Conservation (phyloP, 2,888 invertebrate species). For the Timema cristinae region DNA sequence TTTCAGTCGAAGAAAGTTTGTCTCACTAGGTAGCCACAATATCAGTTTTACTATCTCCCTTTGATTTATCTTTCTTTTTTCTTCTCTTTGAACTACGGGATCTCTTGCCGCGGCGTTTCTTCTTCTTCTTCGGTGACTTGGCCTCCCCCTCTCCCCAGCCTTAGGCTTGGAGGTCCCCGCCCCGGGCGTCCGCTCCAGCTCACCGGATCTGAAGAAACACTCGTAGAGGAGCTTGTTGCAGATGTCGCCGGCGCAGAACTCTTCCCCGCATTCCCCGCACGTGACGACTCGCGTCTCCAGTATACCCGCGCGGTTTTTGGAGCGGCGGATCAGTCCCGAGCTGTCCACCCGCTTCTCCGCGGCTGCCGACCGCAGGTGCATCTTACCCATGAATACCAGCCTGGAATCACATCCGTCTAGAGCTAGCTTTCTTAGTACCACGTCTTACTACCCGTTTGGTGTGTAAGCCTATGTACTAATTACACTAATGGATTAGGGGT, state of each 20-base stretch:
- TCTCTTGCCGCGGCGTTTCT: conserved; percentile 46
- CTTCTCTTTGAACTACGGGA: conserved; percentile 41
- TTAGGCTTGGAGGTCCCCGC: conserved; percentile 34
- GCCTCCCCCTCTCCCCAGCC: conserved; percentile 44
- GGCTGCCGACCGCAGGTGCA: conserved; percentile 66
- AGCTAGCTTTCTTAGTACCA: too few relatives aligned
- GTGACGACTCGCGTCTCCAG: conserved; percentile 71
- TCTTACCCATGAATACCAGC: conserved; percentile 75
- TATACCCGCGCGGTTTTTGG: conserved; percentile 79
- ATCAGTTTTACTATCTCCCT: too few relatives aligned
- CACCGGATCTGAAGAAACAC: conserved; percentile 47
- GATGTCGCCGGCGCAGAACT: conserved; percentile 66
- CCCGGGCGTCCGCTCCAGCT: conserved; percentile 39
- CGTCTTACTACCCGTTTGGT: too few relatives aligned
- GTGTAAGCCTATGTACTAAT: too few relatives aligned
- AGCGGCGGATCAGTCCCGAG: conserved; percentile 63
- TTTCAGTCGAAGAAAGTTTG: too few relatives aligned
- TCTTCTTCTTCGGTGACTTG: conserved; percentile 40
- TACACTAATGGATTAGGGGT: too few relatives aligned
- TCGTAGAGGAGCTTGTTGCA: conserved; percentile 58
- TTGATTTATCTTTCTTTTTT: conserved; percentile 26
- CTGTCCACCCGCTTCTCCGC: conserved; percentile 63
- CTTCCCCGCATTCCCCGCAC: conserved; percentile 79
- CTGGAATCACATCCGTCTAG: conserved; percentile 42
- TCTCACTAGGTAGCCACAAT: too few relatives aligned